Evolutionary conservation across 2,888 invertebrate species (phyloP).

Genomic region (Troides oblongomaculatus): DNA sequence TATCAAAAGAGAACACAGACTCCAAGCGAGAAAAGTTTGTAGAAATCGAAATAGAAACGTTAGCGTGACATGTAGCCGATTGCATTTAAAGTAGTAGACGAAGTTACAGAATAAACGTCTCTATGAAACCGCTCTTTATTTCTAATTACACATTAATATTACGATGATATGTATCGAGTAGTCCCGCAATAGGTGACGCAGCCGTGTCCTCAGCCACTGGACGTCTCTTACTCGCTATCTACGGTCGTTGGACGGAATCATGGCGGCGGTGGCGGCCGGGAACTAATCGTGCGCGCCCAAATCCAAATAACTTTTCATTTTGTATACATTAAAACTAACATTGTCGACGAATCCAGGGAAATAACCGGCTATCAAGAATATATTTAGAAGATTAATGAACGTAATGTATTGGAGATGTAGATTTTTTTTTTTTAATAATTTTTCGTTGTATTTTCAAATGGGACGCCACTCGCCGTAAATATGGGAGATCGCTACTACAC

Average conservation of each 20-base stretch:
- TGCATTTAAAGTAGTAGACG: constrained; percentile 73
- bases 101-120: constrained; percentile 79
- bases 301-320: constrained; percentile 31
- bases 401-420: neutral
- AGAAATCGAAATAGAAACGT: constrained; percentile 43
- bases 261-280: constrained; percentile 68
- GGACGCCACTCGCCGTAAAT: constrained; percentile 71
- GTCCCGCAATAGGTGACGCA: constrained; percentile 82
- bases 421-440: constrained; percentile 38
- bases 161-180: constrained; percentile 87
- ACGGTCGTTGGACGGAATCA: constrained; percentile 81
- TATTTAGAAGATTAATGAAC: neutral
- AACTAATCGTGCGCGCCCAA: constrained; percentile 41
- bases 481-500: constrained; percentile 78
- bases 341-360: constrained; percentile 37
- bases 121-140: constrained; percentile 78
- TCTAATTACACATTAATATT: constrained; percentile 81
- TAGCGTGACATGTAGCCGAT: constrained; percentile 77
- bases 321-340: neutral
- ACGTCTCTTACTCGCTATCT: constrained; percentile 81
- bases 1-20: constrained; percentile 40
- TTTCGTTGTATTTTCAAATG: constrained; percentile 72
- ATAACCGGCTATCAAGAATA: constrained; percentile 6
- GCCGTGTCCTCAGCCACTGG: constrained; percentile 80
- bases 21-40: constrained; percentile 60